Evolutionary conservation across 1,140 invertebrate genomes (phyloP).

Genomic region (Drosophila kikkawai): DNA sequence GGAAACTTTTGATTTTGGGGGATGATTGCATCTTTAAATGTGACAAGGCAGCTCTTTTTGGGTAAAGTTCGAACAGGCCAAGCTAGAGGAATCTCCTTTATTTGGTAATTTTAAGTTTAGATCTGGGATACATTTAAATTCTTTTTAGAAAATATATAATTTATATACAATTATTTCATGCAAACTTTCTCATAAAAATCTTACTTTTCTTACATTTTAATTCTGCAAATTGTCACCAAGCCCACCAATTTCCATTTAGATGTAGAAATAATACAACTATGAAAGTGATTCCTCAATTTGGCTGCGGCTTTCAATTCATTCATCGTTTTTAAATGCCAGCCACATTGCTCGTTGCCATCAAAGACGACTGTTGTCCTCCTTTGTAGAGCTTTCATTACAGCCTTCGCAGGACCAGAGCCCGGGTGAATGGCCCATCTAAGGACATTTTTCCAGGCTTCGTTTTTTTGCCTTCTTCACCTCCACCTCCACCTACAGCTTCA

Average conservation of each 20-base stretch:
- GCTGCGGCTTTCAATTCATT: conserved; percentile 24
- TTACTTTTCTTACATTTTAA: too few relatives aligned
- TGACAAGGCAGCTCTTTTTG: conserved; percentile 4
- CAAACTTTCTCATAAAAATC: background rate
- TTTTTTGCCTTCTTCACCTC: conserved; percentile 13
- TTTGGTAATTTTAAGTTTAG: background rate
- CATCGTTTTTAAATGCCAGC: conserved; percentile 29
- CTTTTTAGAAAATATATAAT: background rate
- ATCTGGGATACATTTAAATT: too few relatives aligned
- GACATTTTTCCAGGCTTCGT: conserved; percentile 33
- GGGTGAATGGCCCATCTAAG: conserved; percentile 36
- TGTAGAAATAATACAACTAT: conserved; percentile 18
- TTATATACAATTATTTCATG: background rate
- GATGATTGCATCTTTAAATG: conserved; percentile 26
- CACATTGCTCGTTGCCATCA: conserved; percentile 22
- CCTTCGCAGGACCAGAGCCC: conserved; percentile 18
- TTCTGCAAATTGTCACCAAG: background rate
- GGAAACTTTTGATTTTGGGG: conserved; percentile 37
- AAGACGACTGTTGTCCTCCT: conserved; percentile 28
- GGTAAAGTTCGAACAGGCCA: background rate
- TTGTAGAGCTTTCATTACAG: conserved; percentile 38
- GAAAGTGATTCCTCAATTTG: conserved; percentile 13
- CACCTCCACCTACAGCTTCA: background rate
- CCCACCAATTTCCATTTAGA: background rate
- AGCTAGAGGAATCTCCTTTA: background rate